Percentiles rank a stretch among this genome's conserved stretches.
Evolutionary conservation across 2,888 invertebrate genomes (phyloP).

Genomic region (Syrphus vitripennis): DNA sequence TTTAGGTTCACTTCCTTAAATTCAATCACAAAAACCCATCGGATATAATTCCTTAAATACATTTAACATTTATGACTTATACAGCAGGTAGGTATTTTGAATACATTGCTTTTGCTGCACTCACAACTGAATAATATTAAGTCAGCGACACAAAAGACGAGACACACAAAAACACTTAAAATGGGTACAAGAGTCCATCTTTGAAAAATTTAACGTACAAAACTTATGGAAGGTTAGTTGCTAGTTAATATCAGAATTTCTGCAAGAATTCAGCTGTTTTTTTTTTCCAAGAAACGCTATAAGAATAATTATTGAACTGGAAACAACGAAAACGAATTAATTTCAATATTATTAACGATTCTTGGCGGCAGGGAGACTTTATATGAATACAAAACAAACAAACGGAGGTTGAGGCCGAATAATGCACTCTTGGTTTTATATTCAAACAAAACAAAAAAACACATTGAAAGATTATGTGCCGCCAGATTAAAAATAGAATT

Average conservation of each 20-base stretch:
- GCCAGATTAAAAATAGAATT: conserved; percentile 47
- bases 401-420: conserved; percentile 8
- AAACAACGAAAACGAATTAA: conserved; percentile 3
- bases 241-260: background rate
- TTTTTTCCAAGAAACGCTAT: conserved; percentile 3
- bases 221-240: background rate
- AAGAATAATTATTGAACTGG: background rate
- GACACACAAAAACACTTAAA: background rate
- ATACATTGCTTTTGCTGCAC: background rate
- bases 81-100: background rate
- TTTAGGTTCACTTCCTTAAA: background rate
- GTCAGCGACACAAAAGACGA: background rate
- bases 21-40: background rate
- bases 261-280: background rate
- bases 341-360: conserved; percentile 1
- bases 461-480: background rate
- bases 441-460: background rate
- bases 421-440: conserved; percentile 1
- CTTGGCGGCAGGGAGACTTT: background rate
- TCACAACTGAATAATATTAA: background rate
- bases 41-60: background rate
- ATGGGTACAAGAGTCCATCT: conserved; percentile 8
- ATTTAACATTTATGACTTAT: background rate
- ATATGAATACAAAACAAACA: background rate
- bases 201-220: background rate